Percentiles rank a stretch among this genome's conserved stretches.
phyloP scores from a whole-genome alignment of 2,797 vertebrate genomes.

The Hippopotamyrus pictus region DNA sequence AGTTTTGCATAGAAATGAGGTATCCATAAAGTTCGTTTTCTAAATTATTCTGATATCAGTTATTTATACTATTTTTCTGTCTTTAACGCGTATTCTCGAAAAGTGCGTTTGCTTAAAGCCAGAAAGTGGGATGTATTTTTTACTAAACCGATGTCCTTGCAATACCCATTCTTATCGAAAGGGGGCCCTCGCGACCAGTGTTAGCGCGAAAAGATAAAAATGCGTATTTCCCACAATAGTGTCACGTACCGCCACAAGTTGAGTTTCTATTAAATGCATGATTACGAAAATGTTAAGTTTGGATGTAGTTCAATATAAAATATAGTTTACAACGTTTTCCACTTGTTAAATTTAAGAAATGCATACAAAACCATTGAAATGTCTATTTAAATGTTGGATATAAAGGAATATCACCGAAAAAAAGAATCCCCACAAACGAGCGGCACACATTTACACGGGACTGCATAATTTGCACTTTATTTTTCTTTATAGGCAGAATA shows the following conservation, averaged over 20 bases:
- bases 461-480: conserved; percentile 22
- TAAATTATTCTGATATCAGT: neutral
- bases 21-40: neutral
- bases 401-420: neutral
- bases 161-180: neutral
- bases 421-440: neutral
- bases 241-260: neutral
- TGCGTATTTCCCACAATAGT: neutral
- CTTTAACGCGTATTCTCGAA: neutral
- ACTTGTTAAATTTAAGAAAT: neutral
- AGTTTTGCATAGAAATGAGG: neutral
- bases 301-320: neutral
- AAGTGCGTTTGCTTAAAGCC: neutral
- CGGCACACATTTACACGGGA: neutral
- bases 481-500: conserved; percentile 5
- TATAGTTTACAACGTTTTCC: neutral
- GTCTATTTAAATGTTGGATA: neutral
- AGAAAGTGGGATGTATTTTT: neutral
- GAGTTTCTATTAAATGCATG: neutral
- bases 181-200: neutral
- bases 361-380: neutral
- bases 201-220: neutral
- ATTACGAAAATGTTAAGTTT: neutral
- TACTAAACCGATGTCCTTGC: neutral
- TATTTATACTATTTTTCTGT: neutral